Percentiles rank a stretch among this genome's conserved stretches.
Evolutionary conservation across 1,140 invertebrate species (phyloP).

Genomic region (Diprion similis): DNA sequence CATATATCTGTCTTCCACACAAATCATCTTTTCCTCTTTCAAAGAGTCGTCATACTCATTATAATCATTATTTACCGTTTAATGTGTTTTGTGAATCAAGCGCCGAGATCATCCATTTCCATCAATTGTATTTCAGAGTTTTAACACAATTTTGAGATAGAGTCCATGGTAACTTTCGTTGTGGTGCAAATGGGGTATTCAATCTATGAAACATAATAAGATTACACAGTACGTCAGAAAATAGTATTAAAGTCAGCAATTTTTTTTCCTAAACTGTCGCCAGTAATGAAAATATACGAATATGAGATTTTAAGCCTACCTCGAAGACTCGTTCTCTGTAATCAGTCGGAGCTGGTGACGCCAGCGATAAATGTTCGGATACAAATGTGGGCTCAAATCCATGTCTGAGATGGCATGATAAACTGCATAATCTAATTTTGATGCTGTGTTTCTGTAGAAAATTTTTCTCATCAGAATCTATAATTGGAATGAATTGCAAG

Average conservation of each 20-base stretch:
- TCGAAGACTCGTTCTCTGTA: not conserved
- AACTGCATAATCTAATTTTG: slow-evolving; percentile 74
- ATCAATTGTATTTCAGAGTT: not conserved
- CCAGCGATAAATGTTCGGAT: slow-evolving; percentile 76
- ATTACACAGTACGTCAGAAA: too few relatives aligned
- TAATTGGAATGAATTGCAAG: slow-evolving; percentile 18
- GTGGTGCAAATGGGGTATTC: not conserved
- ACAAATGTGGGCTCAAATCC: slow-evolving; percentile 61
- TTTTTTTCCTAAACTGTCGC: too few relatives aligned
- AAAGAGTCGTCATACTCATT: too few relatives aligned
- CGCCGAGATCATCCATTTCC: not conserved
- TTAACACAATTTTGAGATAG: not conserved
- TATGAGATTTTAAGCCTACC: too few relatives aligned
- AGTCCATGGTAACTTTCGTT: not conserved
- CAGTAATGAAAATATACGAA: too few relatives aligned
- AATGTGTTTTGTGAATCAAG: not conserved
- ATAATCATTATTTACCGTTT: too few relatives aligned
- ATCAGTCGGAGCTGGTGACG: slow-evolving; percentile 58
- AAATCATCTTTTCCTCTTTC: too few relatives aligned
- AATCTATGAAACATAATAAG: not conserved
- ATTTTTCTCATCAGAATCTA: slow-evolving; percentile 22
- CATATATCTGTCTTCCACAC: too few relatives aligned
- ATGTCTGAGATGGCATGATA: slow-evolving; percentile 68
- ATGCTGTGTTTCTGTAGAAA: slow-evolving; percentile 67
- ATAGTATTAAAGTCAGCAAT: too few relatives aligned